Conservation (phyloP, 1,140 invertebrate genomes). For the Drosophila pseudoananassae region DNA sequence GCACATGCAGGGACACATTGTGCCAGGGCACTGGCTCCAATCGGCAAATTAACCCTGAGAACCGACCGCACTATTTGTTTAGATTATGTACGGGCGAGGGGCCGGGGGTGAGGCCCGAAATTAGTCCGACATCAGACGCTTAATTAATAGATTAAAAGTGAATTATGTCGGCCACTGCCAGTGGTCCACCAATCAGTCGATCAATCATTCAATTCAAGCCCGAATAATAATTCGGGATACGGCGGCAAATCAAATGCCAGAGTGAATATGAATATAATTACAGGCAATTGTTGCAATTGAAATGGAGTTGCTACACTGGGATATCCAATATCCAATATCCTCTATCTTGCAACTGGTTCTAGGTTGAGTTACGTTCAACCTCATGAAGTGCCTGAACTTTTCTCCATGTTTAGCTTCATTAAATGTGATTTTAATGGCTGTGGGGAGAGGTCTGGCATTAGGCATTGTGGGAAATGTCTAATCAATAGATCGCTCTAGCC, state of each 20-base stretch:
- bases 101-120: neutral
- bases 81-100: slow-evolving; percentile 32
- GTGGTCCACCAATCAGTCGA: slow-evolving; percentile 13
- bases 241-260: slow-evolving; percentile 52
- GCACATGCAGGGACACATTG: slow-evolving; percentile 15
- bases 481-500: neutral
- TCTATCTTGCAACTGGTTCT: too few species aligned
- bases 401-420: slow-evolving; percentile 22
- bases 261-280: slow-evolving; percentile 60
- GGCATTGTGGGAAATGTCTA: slow-evolving; percentile 16
- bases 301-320: slow-evolving; percentile 29
- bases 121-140: slow-evolving; percentile 52
- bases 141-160: slow-evolving; percentile 80
- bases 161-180: slow-evolving; percentile 54
- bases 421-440: slow-evolving; percentile 73
- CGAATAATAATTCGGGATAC: slow-evolving; percentile 63
- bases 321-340: neutral
- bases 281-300: slow-evolving; percentile 32
- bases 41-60: slow-evolving; percentile 75
- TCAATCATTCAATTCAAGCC: slow-evolving; percentile 72
- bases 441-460: slow-evolving; percentile 35
- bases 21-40: slow-evolving; percentile 34
- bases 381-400: neutral
- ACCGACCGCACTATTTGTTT: slow-evolving; percentile 68
- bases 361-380: neutral